A percentile compares a stretch with the other conserved stretches of the same genome.
Evolutionary conservation across 2,113 vertebrate genomes (phyloP).

Genomic region (Microtus pennsylvanicus): DNA sequence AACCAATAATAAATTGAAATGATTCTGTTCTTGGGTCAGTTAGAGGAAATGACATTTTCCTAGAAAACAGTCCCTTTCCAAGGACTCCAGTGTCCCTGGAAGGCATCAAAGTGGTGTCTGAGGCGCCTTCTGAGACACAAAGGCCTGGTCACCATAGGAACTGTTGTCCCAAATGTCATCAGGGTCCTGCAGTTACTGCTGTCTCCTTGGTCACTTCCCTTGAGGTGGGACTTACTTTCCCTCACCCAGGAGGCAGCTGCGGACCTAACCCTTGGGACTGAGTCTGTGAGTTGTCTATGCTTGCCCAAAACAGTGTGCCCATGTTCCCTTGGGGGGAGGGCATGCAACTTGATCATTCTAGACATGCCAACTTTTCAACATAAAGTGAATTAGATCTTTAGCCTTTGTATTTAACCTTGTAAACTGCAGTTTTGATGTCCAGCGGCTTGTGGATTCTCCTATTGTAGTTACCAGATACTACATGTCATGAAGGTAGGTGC

Average conservation of each 20-base stretch:
- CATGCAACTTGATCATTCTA: not conserved
- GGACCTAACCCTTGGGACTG: not conserved
- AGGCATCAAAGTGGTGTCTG: not conserved
- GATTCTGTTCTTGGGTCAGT: not conserved
- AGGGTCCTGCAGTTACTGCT: not conserved
- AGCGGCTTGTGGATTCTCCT: not conserved
- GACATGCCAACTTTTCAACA: not conserved
- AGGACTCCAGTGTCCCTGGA: not conserved
- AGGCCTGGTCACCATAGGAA: no score
- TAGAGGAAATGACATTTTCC: not conserved
- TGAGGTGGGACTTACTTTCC: not conserved
- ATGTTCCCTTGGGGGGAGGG: not conserved
- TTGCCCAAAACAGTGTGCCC: not conserved
- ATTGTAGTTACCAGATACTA: not conserved
- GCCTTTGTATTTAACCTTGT: not conserved
- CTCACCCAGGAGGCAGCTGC: not conserved
- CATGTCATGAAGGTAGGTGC: no score
- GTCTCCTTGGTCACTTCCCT: no score
- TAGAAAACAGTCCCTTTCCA: not conserved
- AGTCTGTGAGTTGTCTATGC: not conserved
- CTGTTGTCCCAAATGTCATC: not conserved
- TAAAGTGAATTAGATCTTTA: not conserved
- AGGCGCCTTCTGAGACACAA: no score
- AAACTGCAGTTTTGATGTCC: not conserved
- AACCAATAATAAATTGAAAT: not conserved